Conservation (phyloP, 2,113 vertebrate species). For the Natator depressus region DNA sequence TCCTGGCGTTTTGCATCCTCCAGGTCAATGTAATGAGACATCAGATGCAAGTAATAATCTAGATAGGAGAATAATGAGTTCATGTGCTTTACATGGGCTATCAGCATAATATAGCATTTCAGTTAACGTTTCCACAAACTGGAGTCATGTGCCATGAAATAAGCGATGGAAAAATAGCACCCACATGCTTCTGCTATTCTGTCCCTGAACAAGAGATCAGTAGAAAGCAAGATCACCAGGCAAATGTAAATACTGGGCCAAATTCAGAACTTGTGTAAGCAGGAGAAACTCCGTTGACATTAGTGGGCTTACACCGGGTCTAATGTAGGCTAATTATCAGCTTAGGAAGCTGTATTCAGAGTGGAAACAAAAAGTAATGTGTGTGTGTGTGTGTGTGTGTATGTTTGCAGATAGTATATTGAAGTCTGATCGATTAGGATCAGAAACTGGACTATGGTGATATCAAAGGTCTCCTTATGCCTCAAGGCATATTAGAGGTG, state of each 20-base stretch:
- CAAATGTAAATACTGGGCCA: neutral
- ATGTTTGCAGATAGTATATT: neutral
- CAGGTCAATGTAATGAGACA: neutral
- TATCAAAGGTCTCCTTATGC: neutral
- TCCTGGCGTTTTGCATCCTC: neutral
- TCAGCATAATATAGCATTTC: slow-evolving; percentile 6
- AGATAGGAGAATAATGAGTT: neutral
- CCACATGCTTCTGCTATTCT: neutral
- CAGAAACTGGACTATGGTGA: neutral
- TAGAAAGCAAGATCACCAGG: neutral
- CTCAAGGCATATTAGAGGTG: too few relatives aligned
- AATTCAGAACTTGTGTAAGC: neutral
- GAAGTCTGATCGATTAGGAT: neutral
- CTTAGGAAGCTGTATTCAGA: neutral
- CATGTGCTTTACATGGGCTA: neutral
- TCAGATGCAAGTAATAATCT: neutral
- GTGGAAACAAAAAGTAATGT: neutral
- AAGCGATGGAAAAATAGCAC: neutral
- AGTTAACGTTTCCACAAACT: neutral
- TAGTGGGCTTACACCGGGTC: rapidly evolving
- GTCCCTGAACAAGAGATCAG: neutral
- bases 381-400: neutral
- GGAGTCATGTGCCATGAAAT: neutral
- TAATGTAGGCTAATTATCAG: rapidly evolving
- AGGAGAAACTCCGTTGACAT: neutral